phyloP scores from a whole-genome alignment of 2,113 vertebrate species.

The Embiotoca jacksoni region DNA sequence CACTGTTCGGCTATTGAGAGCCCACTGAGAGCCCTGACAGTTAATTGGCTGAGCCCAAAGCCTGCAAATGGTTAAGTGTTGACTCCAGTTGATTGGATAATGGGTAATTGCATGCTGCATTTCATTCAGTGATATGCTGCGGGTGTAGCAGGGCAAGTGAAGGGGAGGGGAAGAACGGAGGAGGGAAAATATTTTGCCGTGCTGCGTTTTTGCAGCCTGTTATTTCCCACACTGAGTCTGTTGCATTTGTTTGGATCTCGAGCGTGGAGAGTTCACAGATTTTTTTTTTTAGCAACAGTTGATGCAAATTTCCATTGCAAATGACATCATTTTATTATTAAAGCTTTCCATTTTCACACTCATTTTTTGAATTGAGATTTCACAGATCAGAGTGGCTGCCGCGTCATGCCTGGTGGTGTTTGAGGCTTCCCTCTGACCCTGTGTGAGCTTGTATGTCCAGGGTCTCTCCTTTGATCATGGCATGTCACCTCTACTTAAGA shows the following conservation, averaged over 20 bases:
- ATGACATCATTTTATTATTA: conserved; percentile 31
- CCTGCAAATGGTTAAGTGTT: conserved; percentile 74
- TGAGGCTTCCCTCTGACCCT: conserved; percentile 35
- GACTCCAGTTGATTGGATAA: conserved; percentile 78
- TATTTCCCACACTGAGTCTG: conserved; percentile 57
- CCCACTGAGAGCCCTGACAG: conserved; percentile 59
- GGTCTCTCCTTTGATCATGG: conserved; percentile 48
- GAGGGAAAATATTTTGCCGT: conserved; percentile 61
- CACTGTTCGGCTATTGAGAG: conserved; percentile 34
- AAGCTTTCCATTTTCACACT: conserved; percentile 16
- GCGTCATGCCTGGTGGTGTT: conserved; percentile 25
- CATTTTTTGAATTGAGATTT: conserved; percentile 18
- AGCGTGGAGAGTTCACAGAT: conserved; percentile 40
- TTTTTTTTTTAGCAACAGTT: conserved; percentile 36
- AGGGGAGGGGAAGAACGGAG: conserved; percentile 35
- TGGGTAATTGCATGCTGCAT: conserved; percentile 76
- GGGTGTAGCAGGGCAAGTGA: conserved; percentile 46
- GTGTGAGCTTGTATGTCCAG: not conserved
- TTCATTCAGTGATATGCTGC: conserved; percentile 68
- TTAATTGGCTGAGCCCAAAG: conserved; percentile 73
- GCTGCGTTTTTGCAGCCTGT: conserved; percentile 50
- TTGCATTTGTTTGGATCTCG: conserved; percentile 58
- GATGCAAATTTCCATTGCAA: conserved; percentile 59
- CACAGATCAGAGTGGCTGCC: not conserved
- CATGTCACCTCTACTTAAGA: conserved; percentile 63